Evolutionary conservation across 2,113 vertebrate species (phyloP), one percentile per base, ranked within the genome.

Genomic region (Morone saxatilis): DNA sequence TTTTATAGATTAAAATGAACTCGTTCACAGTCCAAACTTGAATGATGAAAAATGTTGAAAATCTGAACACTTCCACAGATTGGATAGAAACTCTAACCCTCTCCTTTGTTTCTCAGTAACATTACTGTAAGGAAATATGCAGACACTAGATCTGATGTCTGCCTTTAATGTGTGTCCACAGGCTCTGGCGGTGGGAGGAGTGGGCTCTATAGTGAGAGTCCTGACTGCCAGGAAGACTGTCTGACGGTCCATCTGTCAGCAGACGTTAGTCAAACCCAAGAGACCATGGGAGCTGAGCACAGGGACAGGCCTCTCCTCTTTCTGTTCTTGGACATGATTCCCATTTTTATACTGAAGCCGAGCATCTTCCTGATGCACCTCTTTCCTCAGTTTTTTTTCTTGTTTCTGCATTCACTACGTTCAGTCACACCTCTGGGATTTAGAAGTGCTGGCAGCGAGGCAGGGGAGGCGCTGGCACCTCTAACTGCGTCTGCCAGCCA

Each of bases 221-320:
- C 91, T 99, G 93, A 99, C 98, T n/a, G 97, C 98, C 81, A 96
- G 98, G 91, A 99, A 97, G 91, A 99, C 97, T 0, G 97, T 99
- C 87, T 99, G 88, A 92, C 43, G 9, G 3, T 45, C 61, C 67
- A 40, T 12, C 43, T 66, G 69, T 9, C 14, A n/a, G 8, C 60
- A 43, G 31, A 61, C 40, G 0, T 4, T 53, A 16, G 40, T 25
- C 36, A 4, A 20, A 7, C 48, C 57, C 19, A 9, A 14, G 1
- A 19, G 5, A 40, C 13, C 53, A 41, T 38, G 17, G 7, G 54
- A 57, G 48, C 75, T 8, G 78, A 79, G 36, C 0, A 36, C 50
- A 19, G 57, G 66, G 57, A 53, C 70, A 3, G 3, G 47, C 61
- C 45, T 82, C 53, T 60, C 50, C 62, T 54, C 8, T 38, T 20